phyloP scores from a whole-genome alignment of 30 jellyfish, hydroid and myxozoan species.

The Pelagia noctiluca region DNA sequence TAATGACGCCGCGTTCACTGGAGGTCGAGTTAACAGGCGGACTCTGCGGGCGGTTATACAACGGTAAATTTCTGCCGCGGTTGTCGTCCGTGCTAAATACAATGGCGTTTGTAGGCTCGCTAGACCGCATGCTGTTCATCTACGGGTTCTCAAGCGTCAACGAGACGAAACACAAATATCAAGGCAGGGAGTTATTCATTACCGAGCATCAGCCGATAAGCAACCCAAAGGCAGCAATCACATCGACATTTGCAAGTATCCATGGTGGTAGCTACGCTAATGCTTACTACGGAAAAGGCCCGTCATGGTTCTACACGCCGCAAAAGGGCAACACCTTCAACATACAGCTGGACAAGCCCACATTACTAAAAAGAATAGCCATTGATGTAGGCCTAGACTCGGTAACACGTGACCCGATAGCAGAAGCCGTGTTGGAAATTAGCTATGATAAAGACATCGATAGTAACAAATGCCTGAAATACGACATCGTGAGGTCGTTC shows the following conservation, averaged over 20 bases:
- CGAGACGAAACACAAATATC: not conserved
- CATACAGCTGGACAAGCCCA: slow-evolving; percentile 13
- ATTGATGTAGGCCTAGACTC: slow-evolving; percentile 55
- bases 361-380: slow-evolving; percentile 18
- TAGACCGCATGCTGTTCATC: slow-evolving; percentile 12
- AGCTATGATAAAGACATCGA: slow-evolving; percentile 12
- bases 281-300: slow-evolving; percentile 41
- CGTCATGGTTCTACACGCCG: slow-evolving; percentile 45
- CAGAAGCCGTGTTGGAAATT: slow-evolving; percentile 46
- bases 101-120: slow-evolving; percentile 51
- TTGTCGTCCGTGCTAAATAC: slow-evolving; percentile 48
- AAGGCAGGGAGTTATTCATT: slow-evolving; percentile 11
- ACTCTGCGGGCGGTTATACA: slow-evolving; percentile 7
- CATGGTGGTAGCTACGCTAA: not conserved
- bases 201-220: slow-evolving; percentile 5
- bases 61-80: slow-evolving; percentile 58
- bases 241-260: slow-evolving; percentile 6
- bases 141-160: slow-evolving; percentile 23
- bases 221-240: slow-evolving; percentile 61
- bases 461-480: slow-evolving; percentile 14
- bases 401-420: slow-evolving; percentile 22
- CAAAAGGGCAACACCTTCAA: slow-evolving; percentile 24
- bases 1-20: slow-evolving; percentile 18
- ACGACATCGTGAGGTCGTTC: slow-evolving; percentile 34
- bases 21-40: slow-evolving; percentile 15